Base-by-base conservation (phyloP, 2,888 invertebrate species). In the Cerceris ruficornis region DNA sequence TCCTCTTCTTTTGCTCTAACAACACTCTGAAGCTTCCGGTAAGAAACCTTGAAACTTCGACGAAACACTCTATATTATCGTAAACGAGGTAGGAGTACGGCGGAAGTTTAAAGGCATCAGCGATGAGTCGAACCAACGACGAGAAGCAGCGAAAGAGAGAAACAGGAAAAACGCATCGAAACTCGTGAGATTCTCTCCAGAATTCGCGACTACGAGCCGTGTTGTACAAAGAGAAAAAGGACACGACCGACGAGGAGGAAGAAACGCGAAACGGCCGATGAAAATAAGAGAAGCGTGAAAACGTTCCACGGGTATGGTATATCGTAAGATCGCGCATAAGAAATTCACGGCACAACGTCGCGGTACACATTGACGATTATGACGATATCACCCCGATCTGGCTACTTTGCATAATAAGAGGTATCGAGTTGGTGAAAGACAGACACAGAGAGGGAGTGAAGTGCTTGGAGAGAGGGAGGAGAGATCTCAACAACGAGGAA, bases 391-490 rank as follows among this genome's bases (percentile, higher is more conserved):
- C 69, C 78, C 80, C 83, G 86, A 89, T 88, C 87, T 83, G 77
- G 77, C 87, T 86, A 84, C 83, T 90, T 89, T 89, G 87, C 90
- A 90, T 90, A 90, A 90, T 90, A 87, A 87, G 87, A 86, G 77
- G 86, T 85, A 82, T 81, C 83, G 83, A 81, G 81, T 82, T 70
- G 77, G 78, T 73, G 82, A 75, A 78, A 82, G 84, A 80, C 66
- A 74, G 70, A 64, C 62, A 62, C 65, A 14, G 59, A 17, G 65
- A 42, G 13, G 50, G 7, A 14, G 9, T 17, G 11, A 17, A 49
- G 69, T 41, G n/a, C 17, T 13, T 64, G n/a, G 54, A 52, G 39
- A 43, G n/a, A 41, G 14, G 52, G 15, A 8, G 28, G 41, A 55
- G 28, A 17, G 59, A 2, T 1, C 52, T 61, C 43, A 73, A 42